phyloP scores from a whole-genome alignment of 2,888 invertebrate genomes.

The Lissonota sp. region DNA sequence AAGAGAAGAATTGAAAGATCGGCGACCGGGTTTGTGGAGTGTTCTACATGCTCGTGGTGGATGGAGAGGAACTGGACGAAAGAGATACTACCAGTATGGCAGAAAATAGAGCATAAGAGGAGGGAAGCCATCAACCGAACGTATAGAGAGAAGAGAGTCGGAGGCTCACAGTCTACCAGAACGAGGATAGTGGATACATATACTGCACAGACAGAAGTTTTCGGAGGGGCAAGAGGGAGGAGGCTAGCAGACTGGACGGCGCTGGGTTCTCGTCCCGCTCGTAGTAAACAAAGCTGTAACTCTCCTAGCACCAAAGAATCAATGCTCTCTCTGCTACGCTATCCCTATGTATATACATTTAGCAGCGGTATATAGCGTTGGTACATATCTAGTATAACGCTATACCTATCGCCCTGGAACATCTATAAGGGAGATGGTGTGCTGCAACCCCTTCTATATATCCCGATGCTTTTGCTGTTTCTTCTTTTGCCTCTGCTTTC shows the following conservation, averaged over 20 bases:
- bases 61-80: conserved; percentile 14
- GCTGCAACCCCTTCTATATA: conserved; percentile 25
- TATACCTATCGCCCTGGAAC: conserved; percentile 63
- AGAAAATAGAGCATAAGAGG: conserved; percentile 38
- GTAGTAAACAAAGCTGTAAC: conserved; percentile 84
- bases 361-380: conserved; percentile 23
- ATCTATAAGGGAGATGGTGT: conserved; percentile 13
- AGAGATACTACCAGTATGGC: conserved; percentile 40
- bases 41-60: conserved; percentile 8
- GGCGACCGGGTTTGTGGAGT: conserved; percentile 28
- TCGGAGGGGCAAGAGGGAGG: conserved; percentile 58
- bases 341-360: conserved; percentile 40
- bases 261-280: conserved; percentile 79
- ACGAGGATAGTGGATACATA: conserved; percentile 45
- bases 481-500: conserved; percentile 51
- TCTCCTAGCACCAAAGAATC: conserved; percentile 82
- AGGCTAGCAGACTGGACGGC: conserved; percentile 81
- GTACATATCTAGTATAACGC: conserved; percentile 53
- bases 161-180: conserved; percentile 51
- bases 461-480: conserved; percentile 44
- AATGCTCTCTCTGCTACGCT: conserved; percentile 73
- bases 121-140: conserved; percentile 54
- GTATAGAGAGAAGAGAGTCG: conserved; percentile 43
- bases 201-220: conserved; percentile 65
- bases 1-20: conserved; percentile 62